Base-by-base conservation (phyloP, 2,888 invertebrate species). In the Drosophila neotestacea region DNA sequence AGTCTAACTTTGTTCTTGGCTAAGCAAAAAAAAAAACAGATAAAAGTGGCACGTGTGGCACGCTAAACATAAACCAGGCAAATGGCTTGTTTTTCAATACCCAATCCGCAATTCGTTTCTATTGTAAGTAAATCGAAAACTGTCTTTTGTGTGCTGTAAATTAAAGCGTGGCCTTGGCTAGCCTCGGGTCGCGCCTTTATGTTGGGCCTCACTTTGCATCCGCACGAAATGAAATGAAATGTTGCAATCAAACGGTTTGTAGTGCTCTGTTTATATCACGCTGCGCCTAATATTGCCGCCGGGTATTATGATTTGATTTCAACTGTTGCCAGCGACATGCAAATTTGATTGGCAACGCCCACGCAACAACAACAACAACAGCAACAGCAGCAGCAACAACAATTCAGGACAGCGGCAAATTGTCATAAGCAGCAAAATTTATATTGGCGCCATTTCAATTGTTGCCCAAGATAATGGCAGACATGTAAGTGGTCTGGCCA, bases 271-370 rank as follows among this genome's bases (percentile, higher is more conserved):
- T 72, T 75, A 78, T 75, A 78, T 51, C 79, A 78, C 75, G 75
- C 78, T 77, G 78, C 10, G 74, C 46, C 55, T n/a, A 61, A 46
- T 61, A 72, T 59, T 52, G 69, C 72, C 63, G 56, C 41, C 28
- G 34, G 69, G 70, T 79, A 69, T 79, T 86, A 67, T 84, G 75
- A 83, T 83, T 85, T 83, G 80, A 77, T 81, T 83, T 79, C 71
- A 55, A 70, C 66, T 73, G 62, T 70, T 73, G 68, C 67, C 74
- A 72, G 72, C 55, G 39, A 81, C 76, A 84, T 84, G 84, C 80
- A 85, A 88, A 85, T 77, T 68, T 75, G 82, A 85, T 83, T 81
- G 81, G 81, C 79, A 68, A 75, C 88, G 80, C 85, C 88, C 81
- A 86, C 85, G 76, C 77, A 64, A 67, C 22, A 41, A 13, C 54